Evolutionary conservation across 2,888 invertebrate genomes (phyloP).

Genomic region (Eurois occulta): DNA sequence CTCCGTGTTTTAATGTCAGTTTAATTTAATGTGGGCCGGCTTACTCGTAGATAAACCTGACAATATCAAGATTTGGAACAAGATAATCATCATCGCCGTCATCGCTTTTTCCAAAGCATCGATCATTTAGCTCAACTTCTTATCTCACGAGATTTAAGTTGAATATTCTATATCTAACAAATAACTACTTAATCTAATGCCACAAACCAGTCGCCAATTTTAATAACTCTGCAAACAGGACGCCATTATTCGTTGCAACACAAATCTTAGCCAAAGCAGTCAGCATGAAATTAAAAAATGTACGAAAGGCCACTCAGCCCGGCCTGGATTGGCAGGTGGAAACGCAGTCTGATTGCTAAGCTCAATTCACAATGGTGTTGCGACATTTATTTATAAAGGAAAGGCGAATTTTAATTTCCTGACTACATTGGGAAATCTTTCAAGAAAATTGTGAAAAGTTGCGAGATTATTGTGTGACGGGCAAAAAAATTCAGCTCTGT

Average conservation of each 20-base stretch:
- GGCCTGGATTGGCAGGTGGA: constrained; percentile 59
- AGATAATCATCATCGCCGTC: no score
- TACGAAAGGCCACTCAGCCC: constrained; percentile 55
- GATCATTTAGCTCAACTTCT: not conserved
- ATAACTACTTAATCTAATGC: constrained; percentile 13
- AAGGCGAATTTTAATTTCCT: constrained; percentile 35
- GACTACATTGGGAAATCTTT: constrained; percentile 12
- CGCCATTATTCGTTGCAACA: constrained; percentile 57
- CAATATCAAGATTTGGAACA: not conserved
- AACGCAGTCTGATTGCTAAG: constrained; percentile 65
- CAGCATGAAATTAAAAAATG: constrained; percentile 75
- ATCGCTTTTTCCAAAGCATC: not conserved
- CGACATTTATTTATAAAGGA: constrained; percentile 47
- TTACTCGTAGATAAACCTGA: not conserved
- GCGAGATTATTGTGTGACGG: not conserved
- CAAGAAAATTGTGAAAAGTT: not conserved
- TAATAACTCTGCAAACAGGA: constrained; percentile 51
- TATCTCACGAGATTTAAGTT: not conserved
- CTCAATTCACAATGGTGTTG: constrained; percentile 51
- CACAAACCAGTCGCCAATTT: constrained; percentile 47
- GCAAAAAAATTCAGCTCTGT: no score
- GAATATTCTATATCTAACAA: not conserved
- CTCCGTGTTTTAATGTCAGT: not conserved
- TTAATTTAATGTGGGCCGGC: not conserved
- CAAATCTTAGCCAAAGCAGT: constrained; percentile 53